Evolutionary conservation across 2,797 vertebrate genomes (phyloP).

Genomic region (Sebastiscus albofasciatus): DNA sequence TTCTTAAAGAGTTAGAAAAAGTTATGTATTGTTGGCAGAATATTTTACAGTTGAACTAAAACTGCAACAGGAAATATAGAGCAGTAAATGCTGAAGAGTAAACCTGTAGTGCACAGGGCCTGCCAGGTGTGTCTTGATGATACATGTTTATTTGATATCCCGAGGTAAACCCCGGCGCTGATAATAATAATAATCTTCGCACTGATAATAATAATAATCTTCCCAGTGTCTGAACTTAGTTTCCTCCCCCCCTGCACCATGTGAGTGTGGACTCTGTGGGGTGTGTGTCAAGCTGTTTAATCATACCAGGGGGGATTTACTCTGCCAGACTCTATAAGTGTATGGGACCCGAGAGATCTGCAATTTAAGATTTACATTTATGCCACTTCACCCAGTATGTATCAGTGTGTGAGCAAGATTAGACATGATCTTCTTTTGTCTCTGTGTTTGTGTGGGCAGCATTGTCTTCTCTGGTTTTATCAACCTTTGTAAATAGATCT

Average conservation of each 20-base stretch:
- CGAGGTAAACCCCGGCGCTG: conserved; percentile 43
- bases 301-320: conserved; percentile 29
- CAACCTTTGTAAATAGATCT: neutral
- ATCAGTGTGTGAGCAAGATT: conserved; percentile 28
- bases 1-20: neutral
- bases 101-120: conserved; percentile 1
- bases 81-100: neutral
- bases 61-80: neutral
- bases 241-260: conserved; percentile 39
- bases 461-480: conserved; percentile 14
- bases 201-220: conserved; percentile 68
- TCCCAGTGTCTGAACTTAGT: conserved; percentile 40
- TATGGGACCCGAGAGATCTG: conserved; percentile 20
- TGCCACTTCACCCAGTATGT: conserved; percentile 3
- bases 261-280: conserved; percentile 28
- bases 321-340: conserved; percentile 56
- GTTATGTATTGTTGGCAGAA: neutral
- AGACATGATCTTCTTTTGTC: conserved; percentile 24
- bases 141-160: conserved; percentile 71
- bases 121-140: conserved; percentile 60
- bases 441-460: neutral
- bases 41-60: neutral
- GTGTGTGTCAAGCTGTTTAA: conserved; percentile 52
- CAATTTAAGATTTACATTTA: conserved; percentile 56
- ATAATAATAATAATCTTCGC: conserved; percentile 67